Base-by-base conservation (phyloP, 1,140 invertebrate species). In the Camponotus pennsylvanicus region DNA sequence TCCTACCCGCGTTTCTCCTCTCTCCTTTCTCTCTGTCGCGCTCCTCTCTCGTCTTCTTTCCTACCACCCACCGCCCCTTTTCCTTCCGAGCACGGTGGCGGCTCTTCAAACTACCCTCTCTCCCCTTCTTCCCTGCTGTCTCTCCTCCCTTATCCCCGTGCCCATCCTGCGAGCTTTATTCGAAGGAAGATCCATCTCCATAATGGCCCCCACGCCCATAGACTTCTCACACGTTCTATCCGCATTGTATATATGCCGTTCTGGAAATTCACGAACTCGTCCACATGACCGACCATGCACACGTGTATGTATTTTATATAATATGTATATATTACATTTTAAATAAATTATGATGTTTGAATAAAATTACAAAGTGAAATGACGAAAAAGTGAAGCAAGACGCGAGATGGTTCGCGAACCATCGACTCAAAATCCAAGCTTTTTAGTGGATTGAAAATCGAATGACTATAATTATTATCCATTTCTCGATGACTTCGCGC, bases 151-250 rank as follows among this genome's bases (percentile, higher is more conserved):
- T 52, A 69, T 71, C 40, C 55, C 52, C 52, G 32, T 61, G 55
- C 75, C 59, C 63, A 55, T 89, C 71, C 73, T 84, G 73, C 88
- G 83, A 92, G 88, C 93, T 93, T 93, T 94, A 94, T 94, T 94
- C 93, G 91, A 93, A 93, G 90, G 93, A 94, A 94, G 92, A 95
- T 95, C 94, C 92, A 94, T 95, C 94, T 94, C 93, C 93, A 94
- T 95, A 95, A 95, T 94, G 92, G 92, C 93, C 92, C 92, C 90
- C 92, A 92, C 92, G 91, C 91, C 90, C 89, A 79, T 85, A 69
- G 88, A 89, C 90, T 93, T 92, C 93, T 93, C 92, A 91, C 93
- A 89, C 86, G 83, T 67, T 91, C 78, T 73, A 85, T 92, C 84
- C 84, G 86, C 86, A 88, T 86, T 91, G 79, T 88, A 76, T 84